Conservation (phyloP, 2,113 vertebrate genomes). For the Rafetus swinhoei region DNA sequence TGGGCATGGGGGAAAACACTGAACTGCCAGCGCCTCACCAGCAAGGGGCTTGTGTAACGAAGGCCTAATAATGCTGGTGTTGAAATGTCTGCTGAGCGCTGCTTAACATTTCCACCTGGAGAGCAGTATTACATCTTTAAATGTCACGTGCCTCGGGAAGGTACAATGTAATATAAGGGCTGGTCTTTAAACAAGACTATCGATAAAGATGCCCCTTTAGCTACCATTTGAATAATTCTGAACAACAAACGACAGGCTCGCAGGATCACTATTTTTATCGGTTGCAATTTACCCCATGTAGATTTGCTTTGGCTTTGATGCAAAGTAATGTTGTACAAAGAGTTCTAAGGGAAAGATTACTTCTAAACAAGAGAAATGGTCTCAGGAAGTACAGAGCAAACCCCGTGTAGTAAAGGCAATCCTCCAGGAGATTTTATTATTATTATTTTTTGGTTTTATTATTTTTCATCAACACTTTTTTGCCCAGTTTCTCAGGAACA, state of each 20-base stretch:
- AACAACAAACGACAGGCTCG: not conserved
- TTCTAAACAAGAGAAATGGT: not conserved
- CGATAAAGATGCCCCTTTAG: not conserved
- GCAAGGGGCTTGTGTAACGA: not conserved
- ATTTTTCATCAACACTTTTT: not conserved
- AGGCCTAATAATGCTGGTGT: not conserved
- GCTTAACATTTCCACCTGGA: not conserved
- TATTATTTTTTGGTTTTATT: not conserved
- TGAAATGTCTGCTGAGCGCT: not conserved
- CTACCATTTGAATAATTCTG: not conserved
- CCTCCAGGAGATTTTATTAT: rapidly evolving
- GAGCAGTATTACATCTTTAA: not conserved
- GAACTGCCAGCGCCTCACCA: not conserved
- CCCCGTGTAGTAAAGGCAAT: not conserved
- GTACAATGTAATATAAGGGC: not conserved
- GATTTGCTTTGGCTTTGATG: not conserved
- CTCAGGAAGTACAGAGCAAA: not conserved
- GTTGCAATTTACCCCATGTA: not conserved
- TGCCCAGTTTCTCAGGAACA: not conserved
- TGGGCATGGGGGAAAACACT: not conserved
- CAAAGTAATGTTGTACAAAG: not conserved
- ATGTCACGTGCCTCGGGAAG: rapidly evolving
- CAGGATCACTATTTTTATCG: not conserved
- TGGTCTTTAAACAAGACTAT: not conserved
- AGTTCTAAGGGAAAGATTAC: not conserved